Evolutionary conservation across 2,888 invertebrate species (phyloP).

Genomic region (Empis livida): DNA sequence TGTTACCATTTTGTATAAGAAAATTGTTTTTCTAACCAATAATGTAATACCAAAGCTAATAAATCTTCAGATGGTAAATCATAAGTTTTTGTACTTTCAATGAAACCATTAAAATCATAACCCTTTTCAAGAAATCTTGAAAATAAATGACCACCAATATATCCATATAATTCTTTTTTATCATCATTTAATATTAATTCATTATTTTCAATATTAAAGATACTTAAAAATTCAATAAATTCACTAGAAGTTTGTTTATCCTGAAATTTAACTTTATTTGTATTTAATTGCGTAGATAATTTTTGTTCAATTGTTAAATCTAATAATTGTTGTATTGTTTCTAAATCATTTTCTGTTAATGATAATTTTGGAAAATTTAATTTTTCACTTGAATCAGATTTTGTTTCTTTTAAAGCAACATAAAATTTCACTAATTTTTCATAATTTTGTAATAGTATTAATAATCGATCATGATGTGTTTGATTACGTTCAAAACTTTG

Average conservation of each 20-base stretch:
- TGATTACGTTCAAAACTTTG: not conserved
- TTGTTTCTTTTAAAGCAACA: slow-evolving; percentile 18
- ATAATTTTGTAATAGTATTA: slow-evolving; percentile 19
- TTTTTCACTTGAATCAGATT: slow-evolving; percentile 10
- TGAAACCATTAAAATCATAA: slow-evolving; percentile 34
- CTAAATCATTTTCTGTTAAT: slow-evolving; percentile 36
- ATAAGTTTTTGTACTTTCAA: slow-evolving; percentile 17
- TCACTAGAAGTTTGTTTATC: slow-evolving; percentile 41
- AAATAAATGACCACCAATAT: slow-evolving; percentile 26
- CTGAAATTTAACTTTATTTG: slow-evolving; percentile 43
- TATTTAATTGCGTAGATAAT: slow-evolving; percentile 33
- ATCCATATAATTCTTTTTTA: slow-evolving; percentile 24
- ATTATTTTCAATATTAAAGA: slow-evolving; percentile 25
- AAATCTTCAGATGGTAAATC: slow-evolving; percentile 44
- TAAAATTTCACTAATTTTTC: slow-evolving; percentile 29
- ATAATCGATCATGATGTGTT: slow-evolving; percentile 20
- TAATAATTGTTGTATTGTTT: slow-evolving; percentile 49
- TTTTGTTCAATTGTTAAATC: slow-evolving; percentile 35
- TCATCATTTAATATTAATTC: slow-evolving; percentile 28
- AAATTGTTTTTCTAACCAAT: slow-evolving; percentile 54
- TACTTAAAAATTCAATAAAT: slow-evolving; percentile 39
- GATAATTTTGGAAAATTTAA: slow-evolving; percentile 15
- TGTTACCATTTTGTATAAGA: slow-evolving; percentile 26
- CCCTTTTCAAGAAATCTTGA: slow-evolving; percentile 25
- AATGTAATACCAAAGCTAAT: slow-evolving; percentile 54